These are phyloP conservation scores for Platorchestia sp. DNA, from an alignment of 1,140 invertebrate genomes.

Conservation along the genomic window DNA sequence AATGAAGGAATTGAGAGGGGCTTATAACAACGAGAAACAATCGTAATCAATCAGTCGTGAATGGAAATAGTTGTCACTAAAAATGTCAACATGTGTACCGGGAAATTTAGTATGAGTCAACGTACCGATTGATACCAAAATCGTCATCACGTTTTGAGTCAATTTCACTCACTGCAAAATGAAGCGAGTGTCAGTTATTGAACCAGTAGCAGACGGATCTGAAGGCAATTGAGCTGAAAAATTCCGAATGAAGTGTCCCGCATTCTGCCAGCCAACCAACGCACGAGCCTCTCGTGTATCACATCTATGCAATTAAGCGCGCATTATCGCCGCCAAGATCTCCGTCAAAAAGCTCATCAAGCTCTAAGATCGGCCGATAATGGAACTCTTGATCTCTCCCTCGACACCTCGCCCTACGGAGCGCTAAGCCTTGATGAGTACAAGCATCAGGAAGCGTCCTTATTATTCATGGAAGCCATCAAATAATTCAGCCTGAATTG, in stretches of 20 bases:
- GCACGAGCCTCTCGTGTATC: neutral
- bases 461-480: conserved; percentile 1
- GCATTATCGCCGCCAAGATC: neutral
- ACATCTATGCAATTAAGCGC: neutral
- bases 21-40: no score
- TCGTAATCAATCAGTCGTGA: neutral
- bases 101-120: neutral
- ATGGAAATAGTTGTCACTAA: neutral
- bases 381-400: neutral
- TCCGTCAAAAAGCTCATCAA: neutral
- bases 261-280: neutral
- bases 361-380: neutral
- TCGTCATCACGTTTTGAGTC: neutral
- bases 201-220: neutral
- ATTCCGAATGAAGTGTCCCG: neutral
- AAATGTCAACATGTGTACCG: no score
- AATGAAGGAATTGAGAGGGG: no score
- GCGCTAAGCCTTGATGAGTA: neutral
- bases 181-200: neutral
- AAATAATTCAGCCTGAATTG: conserved; percentile 1
- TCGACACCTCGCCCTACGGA: neutral
- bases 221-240: neutral
- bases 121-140: neutral
- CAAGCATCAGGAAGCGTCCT: conserved; percentile 5
- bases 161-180: neutral